Percentiles rank a stretch among this genome's conserved stretches.
Evolutionary conservation across 2,888 invertebrate genomes (phyloP).

Genomic region (Gandaritis pyraliata): DNA sequence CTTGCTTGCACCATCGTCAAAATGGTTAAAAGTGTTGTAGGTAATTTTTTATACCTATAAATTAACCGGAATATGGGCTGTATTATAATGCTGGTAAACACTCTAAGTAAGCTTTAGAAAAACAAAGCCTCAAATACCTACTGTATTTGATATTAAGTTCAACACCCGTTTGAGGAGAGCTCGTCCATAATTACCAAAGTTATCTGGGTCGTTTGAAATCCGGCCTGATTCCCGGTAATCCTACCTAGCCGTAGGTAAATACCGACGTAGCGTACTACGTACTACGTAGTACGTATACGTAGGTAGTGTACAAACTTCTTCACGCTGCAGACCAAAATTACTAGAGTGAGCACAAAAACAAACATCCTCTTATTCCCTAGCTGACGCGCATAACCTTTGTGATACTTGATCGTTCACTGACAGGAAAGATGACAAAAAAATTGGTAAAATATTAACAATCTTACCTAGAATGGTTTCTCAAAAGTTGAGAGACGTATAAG

Average conservation of each 20-base stretch:
- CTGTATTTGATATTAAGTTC: not conserved
- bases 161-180: not conserved
- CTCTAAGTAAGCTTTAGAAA: not conserved
- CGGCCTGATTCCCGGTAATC: conserved; percentile 1
- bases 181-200: conserved; percentile 5
- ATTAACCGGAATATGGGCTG: not conserved
- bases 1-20: too few relatives aligned
- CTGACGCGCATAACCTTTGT: too few relatives aligned
- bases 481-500: too few relatives aligned
- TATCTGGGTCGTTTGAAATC: conserved; percentile 9
- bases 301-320: conserved; percentile 5
- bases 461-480: too few relatives aligned
- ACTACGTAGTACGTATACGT: not conserved
- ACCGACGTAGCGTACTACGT: not conserved
- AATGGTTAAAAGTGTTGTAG: too few relatives aligned
- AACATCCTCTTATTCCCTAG: too few relatives aligned
- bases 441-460: too few relatives aligned
- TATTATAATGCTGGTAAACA: not conserved
- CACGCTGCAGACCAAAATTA: too few relatives aligned
- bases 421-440: too few relatives aligned
- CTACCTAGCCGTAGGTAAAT: conserved; percentile 2
- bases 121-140: not conserved
- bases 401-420: too few relatives aligned
- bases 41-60: too few relatives aligned
- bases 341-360: too few relatives aligned